phyloP scores from a whole-genome alignment of 2,888 invertebrate species.

The Minunthozetes semirufus region DNA sequence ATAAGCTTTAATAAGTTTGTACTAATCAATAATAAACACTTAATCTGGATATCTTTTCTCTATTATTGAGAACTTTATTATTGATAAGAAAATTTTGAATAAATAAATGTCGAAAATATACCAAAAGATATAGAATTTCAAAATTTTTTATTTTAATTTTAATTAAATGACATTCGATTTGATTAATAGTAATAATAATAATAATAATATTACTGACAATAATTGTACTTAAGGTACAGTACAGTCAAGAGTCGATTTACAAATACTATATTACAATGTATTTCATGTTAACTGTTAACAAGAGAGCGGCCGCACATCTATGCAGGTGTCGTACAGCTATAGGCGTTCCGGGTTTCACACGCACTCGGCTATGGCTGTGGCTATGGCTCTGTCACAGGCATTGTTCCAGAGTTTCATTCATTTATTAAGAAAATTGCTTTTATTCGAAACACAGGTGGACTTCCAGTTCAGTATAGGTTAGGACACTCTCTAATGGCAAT shows the following conservation, averaged over 20 bases:
- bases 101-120: neutral
- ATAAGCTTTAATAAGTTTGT: neutral
- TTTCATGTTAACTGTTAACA: neutral
- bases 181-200: constrained; percentile 13
- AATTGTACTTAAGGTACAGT: constrained; percentile 4
- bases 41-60: neutral
- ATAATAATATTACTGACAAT: neutral
- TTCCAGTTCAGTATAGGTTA: neutral
- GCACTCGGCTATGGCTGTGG: neutral
- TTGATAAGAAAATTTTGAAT: neutral
- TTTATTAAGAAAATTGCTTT: constrained; percentile 16
- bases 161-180: constrained; percentile 16
- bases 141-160: constrained; percentile 10
- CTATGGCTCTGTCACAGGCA: neutral
- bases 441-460: constrained; percentile 24
- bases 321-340: constrained; percentile 22
- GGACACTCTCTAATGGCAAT: constrained; percentile 36
- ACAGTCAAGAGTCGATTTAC: constrained; percentile 3
- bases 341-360: constrained; percentile 30
- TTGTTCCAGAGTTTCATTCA: neutral
- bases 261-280: neutral
- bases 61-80: neutral
- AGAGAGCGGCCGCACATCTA: constrained; percentile 14
- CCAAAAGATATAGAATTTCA: neutral
- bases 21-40: neutral